Evolutionary conservation across 2,888 invertebrate genomes (phyloP), one percentile per base, ranked within the genome.

Genomic region (Apomyelois bistriatella): DNA sequence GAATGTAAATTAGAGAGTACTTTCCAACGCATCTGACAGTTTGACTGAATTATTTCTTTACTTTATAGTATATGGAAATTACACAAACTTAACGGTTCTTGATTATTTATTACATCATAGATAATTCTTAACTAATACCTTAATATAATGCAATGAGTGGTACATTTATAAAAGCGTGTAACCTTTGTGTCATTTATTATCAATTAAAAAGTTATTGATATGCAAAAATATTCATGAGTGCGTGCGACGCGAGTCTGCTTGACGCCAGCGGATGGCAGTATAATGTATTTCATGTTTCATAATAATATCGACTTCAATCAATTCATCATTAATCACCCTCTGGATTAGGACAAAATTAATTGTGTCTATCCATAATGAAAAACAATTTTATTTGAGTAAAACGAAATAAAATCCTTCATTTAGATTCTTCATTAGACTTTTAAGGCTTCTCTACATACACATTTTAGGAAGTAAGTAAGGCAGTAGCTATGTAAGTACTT

Each of bases 111-210:
- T 43, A 8, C 43, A 8, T 1, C 12, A 15, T 46, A 35, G 4
- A 46, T 9, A 30, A 30, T 32, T 32, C 35, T 8, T 32, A 47
- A 17, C 1, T 8, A 17, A 9, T 22, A 22, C 5, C 8, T 12
- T 38, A 13, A 28, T 16, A 16, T 59, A 52, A 53, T 17, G 58
- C 52, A 58, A 60, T 46, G 10, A 10, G 22, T 22, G 40, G 40
- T 52, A 53, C 55, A 50, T 54, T 50, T 47, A n/a, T 35, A n/a
- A 40, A 49, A 10, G 32, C 52, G 47, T 48, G 52, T 53, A 56
- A 60, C 53, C 54, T 55, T 56, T 54, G 43, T 57, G 58, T 54
- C 57, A 56, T 58, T 58, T 47, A 58, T 53, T 55, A 54, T 54
- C 51, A 50, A 49, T 52, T 38, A 51, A 48, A 52, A 17, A 15